These are phyloP conservation scores for Balearica regulorum DNA, from an alignment of 2,797 vertebrate species.

Conservation along the genomic window DNA sequence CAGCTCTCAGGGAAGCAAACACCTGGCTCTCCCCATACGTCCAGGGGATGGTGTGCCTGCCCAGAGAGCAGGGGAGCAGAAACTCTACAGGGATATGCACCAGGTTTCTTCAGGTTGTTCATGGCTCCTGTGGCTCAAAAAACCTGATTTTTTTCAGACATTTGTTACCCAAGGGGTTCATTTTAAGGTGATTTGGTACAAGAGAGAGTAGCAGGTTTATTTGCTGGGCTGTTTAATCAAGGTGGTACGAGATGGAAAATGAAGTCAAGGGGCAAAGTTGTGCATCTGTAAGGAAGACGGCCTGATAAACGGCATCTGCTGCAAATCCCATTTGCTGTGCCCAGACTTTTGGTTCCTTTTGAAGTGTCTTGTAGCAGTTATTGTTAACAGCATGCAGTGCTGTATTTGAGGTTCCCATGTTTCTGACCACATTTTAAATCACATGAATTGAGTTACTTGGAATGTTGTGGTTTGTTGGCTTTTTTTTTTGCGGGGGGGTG, in stretches of 20 bases:
- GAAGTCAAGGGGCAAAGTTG: neutral
- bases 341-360: accelerated
- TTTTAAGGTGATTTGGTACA: neutral
- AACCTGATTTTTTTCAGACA: accelerated
- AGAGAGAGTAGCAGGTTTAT: neutral
- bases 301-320: accelerated
- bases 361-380: accelerated
- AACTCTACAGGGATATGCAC: accelerated
- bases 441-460: accelerated
- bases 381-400: accelerated
- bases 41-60: too few species aligned
- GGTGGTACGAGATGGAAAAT: accelerated
- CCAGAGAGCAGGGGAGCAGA: accelerated
- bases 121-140: neutral
- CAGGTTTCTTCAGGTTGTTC: accelerated
- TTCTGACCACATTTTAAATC: neutral
- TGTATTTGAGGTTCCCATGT: too few species aligned
- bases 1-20: accelerated
- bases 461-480: too few species aligned
- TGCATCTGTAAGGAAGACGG: accelerated
- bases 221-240: neutral
- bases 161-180: neutral
- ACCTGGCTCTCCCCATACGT: accelerated
- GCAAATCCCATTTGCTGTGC: accelerated
- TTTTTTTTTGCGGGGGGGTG: too few species aligned